Conservation (phyloP, 2,113 vertebrate species). For the Thymallus thymallus region DNA sequence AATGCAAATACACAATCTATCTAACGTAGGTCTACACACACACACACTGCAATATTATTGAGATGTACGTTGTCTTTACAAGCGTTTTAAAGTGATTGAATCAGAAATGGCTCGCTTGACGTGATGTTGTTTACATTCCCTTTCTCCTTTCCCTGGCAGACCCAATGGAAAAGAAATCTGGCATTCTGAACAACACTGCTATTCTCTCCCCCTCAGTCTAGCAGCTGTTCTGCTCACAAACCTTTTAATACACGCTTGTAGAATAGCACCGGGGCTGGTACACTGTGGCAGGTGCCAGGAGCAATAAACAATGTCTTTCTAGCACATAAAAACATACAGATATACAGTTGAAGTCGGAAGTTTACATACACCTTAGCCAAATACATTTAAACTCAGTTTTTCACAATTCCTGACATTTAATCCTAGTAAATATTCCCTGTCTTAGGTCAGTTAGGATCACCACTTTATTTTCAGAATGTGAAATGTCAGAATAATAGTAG, state of each 20-base stretch:
- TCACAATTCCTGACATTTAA: no score
- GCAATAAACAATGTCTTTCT: background rate
- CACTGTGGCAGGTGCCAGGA: conserved; percentile 56
- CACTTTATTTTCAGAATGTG: no score
- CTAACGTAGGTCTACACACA: background rate
- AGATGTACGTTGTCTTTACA: conserved; percentile 4
- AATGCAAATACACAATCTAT: conserved; percentile 2
- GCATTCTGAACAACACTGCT: conserved; percentile 23
- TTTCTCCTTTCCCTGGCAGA: conserved; percentile 18
- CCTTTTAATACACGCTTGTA: conserved; percentile 55
- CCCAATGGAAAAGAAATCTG: conserved; percentile 19
- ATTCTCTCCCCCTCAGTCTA: conserved; percentile 31
- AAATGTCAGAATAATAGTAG: no score
- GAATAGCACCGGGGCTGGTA: conserved; percentile 47
- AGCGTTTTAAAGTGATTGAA: background rate
- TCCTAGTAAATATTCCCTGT: no score
- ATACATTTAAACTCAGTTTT: no score
- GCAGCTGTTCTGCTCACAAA: conserved; percentile 66
- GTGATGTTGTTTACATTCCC: conserved; percentile 27
- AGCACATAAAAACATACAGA: background rate
- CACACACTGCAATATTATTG: conserved; percentile 5
- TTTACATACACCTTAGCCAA: no score
- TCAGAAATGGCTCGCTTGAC: background rate
- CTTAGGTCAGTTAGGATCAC: no score
- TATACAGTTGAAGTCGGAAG: no score